Conservation (phyloP, 2,888 invertebrate species). For the Ceramica pisi region DNA sequence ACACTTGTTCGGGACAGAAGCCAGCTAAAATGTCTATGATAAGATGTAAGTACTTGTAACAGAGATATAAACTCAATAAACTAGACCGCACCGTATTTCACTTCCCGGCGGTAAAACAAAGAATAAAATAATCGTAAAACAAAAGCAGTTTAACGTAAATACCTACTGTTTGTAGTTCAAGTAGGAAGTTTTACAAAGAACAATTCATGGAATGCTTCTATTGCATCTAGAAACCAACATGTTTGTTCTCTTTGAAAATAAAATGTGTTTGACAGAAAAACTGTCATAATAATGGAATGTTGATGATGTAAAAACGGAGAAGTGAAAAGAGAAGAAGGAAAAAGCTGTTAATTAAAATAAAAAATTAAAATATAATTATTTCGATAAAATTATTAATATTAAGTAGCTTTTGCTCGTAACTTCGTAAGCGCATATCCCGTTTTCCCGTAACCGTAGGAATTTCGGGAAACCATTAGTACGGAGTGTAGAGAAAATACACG, state of each 20-base stretch:
- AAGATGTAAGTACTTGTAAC: constrained; percentile 17
- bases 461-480: too few species aligned
- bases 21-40: constrained; percentile 3
- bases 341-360: too few species aligned
- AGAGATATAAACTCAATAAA: constrained; percentile 35
- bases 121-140: constrained; percentile 48
- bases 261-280: not conserved
- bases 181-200: constrained; percentile 28
- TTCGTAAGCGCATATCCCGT: too few species aligned
- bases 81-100: constrained; percentile 13
- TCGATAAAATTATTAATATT: too few species aligned
- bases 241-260: not conserved
- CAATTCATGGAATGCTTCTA: constrained; percentile 5
- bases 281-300: not conserved
- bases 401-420: too few species aligned
- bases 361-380: too few species aligned
- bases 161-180: constrained; percentile 18
- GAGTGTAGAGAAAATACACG: too few species aligned
- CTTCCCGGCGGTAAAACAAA: constrained; percentile 22
- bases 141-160: constrained; percentile 25
- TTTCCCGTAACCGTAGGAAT: too few species aligned
- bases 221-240: not conserved
- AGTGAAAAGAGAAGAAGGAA: too few species aligned
- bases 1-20: not conserved
- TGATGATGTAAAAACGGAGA: too few species aligned